Base-by-base conservation (phyloP, 2,888 invertebrate species). In the Phengaris alcon region DNA sequence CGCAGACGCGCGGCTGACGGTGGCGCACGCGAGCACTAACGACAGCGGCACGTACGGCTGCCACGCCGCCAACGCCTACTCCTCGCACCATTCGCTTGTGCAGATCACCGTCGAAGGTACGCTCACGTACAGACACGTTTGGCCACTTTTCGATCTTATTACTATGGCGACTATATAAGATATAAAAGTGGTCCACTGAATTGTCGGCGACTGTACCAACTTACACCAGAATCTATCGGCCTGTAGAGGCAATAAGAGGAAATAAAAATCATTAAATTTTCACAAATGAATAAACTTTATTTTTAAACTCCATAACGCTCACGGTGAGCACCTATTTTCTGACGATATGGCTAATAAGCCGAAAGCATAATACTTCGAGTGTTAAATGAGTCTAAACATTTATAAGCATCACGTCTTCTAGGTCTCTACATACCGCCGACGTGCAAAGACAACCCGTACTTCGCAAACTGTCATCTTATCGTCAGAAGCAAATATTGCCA, bases 391-490 rank as follows among this genome's bases (percentile, higher is more conserved):
- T 51, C 10, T 59, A 12, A 10, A 10, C 75, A 46, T 64, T 10
- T 75, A 51, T 15, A 15, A 46, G 68, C 74, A 52, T 44, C 35
- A 51, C 52, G 12, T 10, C 22, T 75, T 35, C 35, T 92, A 97
- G 97, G 96, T 77, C 87, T 96, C 74, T 95, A 95, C 83, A 95
- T 98, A 74, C 96, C 97, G 82, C 95, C 96, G 12, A 95, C 95
- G 83, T 99, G 99, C 87, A 96, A 95, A 73, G 98, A 99, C 91
- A 98, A 96, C 85, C 95, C 95, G 68, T 96, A 95, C 94, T 97
- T 98, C 87, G 98, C 98, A 75, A 97, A 98, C 86, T 99, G 99
- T 88, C 94, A 95, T 68, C 94, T 98, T 76, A 98, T 99, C 82
- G 98, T 99, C 4, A 94, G 95, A 83, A 98, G 96, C 76, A 94